Percentiles rank a stretch among this genome's conserved stretches.
These are phyloP conservation scores for Cirrhinus molitorella DNA, from an alignment of 2,797 vertebrate species.

Conservation along the genomic window DNA sequence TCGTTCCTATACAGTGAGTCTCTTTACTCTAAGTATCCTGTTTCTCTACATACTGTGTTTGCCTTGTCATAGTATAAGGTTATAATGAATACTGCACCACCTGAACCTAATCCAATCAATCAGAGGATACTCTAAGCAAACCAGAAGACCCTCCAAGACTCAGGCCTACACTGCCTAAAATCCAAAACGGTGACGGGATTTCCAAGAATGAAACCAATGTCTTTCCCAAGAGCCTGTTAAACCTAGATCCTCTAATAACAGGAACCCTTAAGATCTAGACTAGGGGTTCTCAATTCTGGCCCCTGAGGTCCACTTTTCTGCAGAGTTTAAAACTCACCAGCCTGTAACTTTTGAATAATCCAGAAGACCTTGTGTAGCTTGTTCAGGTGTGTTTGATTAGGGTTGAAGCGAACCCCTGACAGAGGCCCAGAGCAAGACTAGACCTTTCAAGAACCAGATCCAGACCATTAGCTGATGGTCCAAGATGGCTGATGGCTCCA, in stretches of 20 bases:
- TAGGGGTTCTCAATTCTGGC: neutral
- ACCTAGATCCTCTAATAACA: neutral
- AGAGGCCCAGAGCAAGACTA: neutral
- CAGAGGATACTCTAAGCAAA: neutral
- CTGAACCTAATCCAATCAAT: neutral
- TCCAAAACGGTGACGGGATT: neutral
- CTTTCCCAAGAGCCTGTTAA: neutral
- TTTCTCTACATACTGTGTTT: neutral
- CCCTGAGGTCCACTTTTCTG: neutral
- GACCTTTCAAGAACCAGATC: neutral
- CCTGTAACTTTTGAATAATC: neutral
- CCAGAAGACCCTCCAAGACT: neutral
- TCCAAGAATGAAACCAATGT: neutral
- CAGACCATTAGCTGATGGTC: neutral
- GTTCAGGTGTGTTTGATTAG: neutral
- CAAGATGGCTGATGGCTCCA: no score
- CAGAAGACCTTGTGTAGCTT: neutral
- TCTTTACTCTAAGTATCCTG: neutral
- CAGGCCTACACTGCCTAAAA: neutral
- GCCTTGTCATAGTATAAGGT: neutral
- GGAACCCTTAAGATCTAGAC: neutral
- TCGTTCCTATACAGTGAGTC: constrained; percentile 86
- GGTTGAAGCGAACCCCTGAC: neutral
- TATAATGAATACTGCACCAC: neutral
- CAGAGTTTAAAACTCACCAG: neutral